Evolutionary conservation across 2,797 vertebrate species (phyloP).

Genomic region (Triplophysa yarkandensis): DNA sequence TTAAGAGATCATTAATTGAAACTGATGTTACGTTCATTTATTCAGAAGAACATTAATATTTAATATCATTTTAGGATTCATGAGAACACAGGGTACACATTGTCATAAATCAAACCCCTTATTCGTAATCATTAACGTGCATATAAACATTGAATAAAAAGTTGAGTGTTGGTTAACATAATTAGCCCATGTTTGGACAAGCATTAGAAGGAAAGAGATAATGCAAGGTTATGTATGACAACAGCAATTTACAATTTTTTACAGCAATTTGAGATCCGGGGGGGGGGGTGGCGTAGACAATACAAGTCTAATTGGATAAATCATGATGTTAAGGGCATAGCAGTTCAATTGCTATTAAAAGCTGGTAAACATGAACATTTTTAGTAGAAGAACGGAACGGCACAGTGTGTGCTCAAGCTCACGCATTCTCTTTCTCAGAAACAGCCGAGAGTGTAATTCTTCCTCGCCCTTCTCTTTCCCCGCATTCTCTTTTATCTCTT

Average conservation of each 20-base stretch:
- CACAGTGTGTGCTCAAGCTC: slow-evolving; percentile 40
- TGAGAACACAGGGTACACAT: background rate
- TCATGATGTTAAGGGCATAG: slow-evolving; percentile 8
- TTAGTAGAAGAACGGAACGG: no score
- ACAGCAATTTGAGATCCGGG: background rate
- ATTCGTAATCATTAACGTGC: slow-evolving; percentile 28
- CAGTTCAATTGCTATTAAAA: background rate
- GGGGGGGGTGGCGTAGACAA: no score
- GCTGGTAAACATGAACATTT: background rate
- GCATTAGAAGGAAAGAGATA: background rate
- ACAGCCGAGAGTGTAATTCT: slow-evolving; percentile 77
- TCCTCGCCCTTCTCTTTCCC: slow-evolving; percentile 76
- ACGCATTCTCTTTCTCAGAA: slow-evolving; percentile 77
- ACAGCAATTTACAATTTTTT: background rate
- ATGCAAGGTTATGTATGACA: slow-evolving; percentile 7
- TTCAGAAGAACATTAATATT: background rate
- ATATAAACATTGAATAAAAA: slow-evolving; percentile 3
- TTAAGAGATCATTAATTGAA: background rate
- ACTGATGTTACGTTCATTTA: background rate
- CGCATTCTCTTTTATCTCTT: slow-evolving; percentile 66
- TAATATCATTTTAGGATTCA: background rate
- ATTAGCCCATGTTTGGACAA: background rate
- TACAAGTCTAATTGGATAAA: slow-evolving; percentile 4
- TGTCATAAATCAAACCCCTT: slow-evolving; percentile 21
- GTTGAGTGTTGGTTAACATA: background rate